phyloP scores from a whole-genome alignment of 2,888 invertebrate genomes.

The Tenthredo amoena region DNA sequence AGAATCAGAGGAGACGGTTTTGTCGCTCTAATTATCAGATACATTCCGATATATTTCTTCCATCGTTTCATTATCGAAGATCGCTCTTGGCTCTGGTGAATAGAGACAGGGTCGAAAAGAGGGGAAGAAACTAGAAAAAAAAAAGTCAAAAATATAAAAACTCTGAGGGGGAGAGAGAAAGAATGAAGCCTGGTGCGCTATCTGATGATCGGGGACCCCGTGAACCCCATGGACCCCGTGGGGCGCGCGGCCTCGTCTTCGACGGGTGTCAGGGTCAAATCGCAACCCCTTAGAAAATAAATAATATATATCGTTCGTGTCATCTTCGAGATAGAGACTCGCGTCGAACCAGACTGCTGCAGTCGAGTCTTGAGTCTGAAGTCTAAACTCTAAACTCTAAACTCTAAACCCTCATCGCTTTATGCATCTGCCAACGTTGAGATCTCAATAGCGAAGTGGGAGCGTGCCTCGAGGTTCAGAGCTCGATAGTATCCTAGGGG shows the following conservation, averaged over 20 bases:
- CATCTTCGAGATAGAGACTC: conserved; percentile 63
- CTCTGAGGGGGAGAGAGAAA: background rate
- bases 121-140: background rate
- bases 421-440: conserved; percentile 45
- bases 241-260: conserved; percentile 61
- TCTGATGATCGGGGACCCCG: conserved; percentile 64
- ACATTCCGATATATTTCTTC: background rate
- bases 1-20: background rate
- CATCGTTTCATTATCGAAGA: background rate
- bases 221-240: conserved; percentile 63
- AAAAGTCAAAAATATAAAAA: background rate
- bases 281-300: conserved; percentile 73
- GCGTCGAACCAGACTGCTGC: conserved; percentile 5
- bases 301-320: conserved; percentile 67
- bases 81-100: background rate
- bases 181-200: conserved; percentile 57
- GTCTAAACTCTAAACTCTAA: conserved; percentile 19
- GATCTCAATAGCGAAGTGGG: conserved; percentile 32
- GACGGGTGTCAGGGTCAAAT: conserved; percentile 60
- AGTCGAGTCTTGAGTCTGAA: background rate
- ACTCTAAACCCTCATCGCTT: conserved; percentile 25
- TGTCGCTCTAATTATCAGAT: background rate
- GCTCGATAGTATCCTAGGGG: background rate
- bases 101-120: background rate
- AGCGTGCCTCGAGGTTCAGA: conserved; percentile 20